Base-by-base conservation (phyloP, 1,140 invertebrate species). In the Atta texana region DNA sequence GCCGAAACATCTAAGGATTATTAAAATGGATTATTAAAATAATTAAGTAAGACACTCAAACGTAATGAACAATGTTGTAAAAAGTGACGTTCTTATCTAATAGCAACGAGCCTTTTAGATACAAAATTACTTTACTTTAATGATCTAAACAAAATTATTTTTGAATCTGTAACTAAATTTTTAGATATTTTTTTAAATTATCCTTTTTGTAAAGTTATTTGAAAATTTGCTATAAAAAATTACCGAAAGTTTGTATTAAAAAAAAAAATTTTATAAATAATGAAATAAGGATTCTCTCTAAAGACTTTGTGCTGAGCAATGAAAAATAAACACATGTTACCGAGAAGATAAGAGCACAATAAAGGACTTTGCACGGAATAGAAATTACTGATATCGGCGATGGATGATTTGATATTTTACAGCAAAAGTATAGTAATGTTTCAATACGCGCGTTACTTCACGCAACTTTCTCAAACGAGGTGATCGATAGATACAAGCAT, bases 391-490 rank as follows among this genome's bases (percentile, higher is more conserved):
- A n/a, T 55, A 82, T 72, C 16, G 10, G 16, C 21, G 24, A 57
- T 4, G 16, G 8, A 14, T 34, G 69, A 84, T 84, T 75, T 75
- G 39, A 61, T 84, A 84, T 82, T 84, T 80, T 81, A 84, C 63
- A 18, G 57, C 49, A 89, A 89, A 89, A 81, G 21, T 82, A 24
- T 24, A 88, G 31, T 82, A 88, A 90, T 87, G 81, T 84, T 87
- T 89, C 72, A 77, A 84, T 74, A 44, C 49, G 66, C 87, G 75
- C 49, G 71, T 89, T 87, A 87, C 55, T 88, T 78, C 77, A 76
- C 34, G 85, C 55, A 84, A 90, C 89, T 90, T 89, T 89, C 89
- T 89, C 85, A 84, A 90, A 89, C 53, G 77, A 89, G 72, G 85
- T 84, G 89, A 84, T 84, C 88, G 88, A 90, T 89, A 87, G 77